Base-by-base conservation (phyloP, 2,888 invertebrate species). In the Griposia aprilina region DNA sequence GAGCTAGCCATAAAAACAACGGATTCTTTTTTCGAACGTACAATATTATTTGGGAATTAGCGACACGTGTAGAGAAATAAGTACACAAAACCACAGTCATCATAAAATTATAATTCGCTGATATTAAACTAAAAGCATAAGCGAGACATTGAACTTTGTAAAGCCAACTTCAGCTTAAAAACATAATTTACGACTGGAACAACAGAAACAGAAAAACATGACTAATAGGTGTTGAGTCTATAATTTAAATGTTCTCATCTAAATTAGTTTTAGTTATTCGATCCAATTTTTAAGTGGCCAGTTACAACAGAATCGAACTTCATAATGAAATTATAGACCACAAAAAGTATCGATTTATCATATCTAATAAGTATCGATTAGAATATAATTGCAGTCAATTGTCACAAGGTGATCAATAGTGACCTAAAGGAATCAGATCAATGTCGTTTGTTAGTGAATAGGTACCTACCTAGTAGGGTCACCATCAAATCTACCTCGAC, bases 321-420 rank as follows among this genome's bases (percentile, higher is more conserved):
- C 45, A n/a, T 72, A 26, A 30, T 36, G 13, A 79, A 81, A 57
- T 41, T 41, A 57, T 26, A 45, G 52, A 71, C 57, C 6, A 30
- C 55, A 60, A 69, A 55, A 65, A 74, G 57, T 69, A 76, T 71
- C 73, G 36, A 83, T 78, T 77, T 71, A 66, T 71, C 45, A 59
- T 36, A 23, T 52, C n/a, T 63, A 66, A 78, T 78, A 15, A 68
- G 45, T 74, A 76, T 79, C 69, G 66, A 83, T 79, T 74, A 79
- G 66, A 80, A 76, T 68, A 79, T 87, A 82, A 86, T 80, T 84
- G 78, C 23, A 26, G 60, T 41, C 78, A 83, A 87, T 89, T 85
- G 81, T 84, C 41, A 70, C 80, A 79, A 89, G 88, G 87, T 74
- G 77, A 83, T 89, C 78, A 71, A 67, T 80, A 69, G 68, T 79